A percentile compares a stretch with the other conserved stretches of the same genome.
These are phyloP conservation scores for Papilio glaucus DNA, from an alignment of 1,140 invertebrate species.

Conservation along the genomic window DNA sequence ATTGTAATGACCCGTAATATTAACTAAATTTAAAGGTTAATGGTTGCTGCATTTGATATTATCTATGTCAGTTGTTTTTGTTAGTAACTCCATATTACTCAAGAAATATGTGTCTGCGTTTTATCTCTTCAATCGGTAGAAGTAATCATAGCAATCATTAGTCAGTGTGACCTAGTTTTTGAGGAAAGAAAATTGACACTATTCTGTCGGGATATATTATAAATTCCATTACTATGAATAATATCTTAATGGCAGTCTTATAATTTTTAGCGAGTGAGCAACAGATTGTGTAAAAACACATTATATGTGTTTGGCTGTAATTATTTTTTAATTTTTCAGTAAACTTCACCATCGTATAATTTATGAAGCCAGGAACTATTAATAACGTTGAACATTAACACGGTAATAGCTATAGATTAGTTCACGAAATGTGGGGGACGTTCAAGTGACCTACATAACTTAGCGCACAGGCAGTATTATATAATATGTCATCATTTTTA, in stretches of 20 bases:
- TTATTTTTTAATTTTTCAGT: background rate
- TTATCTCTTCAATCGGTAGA: constrained; percentile 6
- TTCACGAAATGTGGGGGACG: background rate
- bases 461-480: background rate
- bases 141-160: background rate
- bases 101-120: background rate
- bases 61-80: constrained; percentile 2
- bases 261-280: background rate
- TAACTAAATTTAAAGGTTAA: constrained; percentile 1
- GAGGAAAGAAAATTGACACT: background rate
- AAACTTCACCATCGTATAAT: constrained; percentile 9
- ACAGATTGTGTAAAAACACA: background rate
- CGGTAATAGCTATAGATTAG: background rate
- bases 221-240: background rate
- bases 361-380: constrained; percentile 2
- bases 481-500: background rate
- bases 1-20: constrained; percentile 8
- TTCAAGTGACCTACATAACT: constrained; percentile 5
- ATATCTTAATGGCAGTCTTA: background rate
- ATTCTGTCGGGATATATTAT: background rate
- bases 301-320: background rate
- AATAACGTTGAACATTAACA: constrained; percentile 6
- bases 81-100: background rate
- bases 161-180: constrained; percentile 3
- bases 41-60: background rate